A percentile compares a stretch with the other conserved stretches of the same genome.
phyloP scores from a whole-genome alignment of 2,888 invertebrate genomes.

The Ditylenchus weischeri region DNA sequence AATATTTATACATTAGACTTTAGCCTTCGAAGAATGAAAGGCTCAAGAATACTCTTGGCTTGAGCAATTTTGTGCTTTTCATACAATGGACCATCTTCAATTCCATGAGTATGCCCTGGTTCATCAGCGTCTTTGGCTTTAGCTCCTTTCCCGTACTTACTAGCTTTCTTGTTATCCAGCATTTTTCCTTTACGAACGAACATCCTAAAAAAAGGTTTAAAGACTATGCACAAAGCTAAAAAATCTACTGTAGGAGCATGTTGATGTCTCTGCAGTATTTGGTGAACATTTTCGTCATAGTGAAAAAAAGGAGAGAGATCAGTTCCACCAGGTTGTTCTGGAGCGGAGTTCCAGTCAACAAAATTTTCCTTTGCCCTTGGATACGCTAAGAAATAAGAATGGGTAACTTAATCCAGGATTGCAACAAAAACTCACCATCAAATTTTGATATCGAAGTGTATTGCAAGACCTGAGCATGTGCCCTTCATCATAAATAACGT shows the following conservation, averaged over 20 bases:
- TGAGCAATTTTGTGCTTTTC: constrained; percentile 84
- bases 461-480: constrained; percentile 98
- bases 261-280: constrained; percentile 47
- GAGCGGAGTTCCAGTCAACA: constrained; percentile 89
- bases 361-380: constrained; percentile 64
- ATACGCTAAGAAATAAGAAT: constrained; percentile 46
- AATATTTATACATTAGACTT: constrained; percentile 67
- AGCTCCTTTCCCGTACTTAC: background rate
- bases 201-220: constrained; percentile 19
- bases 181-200: constrained; percentile 29
- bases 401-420: no score
- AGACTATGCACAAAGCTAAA: no score
- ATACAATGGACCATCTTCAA: constrained; percentile 65
- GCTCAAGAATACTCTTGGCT: constrained; percentile 91
- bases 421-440: constrained; percentile 60
- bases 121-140: background rate
- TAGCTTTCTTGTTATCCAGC: constrained; percentile 7
- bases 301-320: constrained; percentile 89
- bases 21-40: constrained; percentile 82
- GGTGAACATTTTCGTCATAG: constrained; percentile 86
- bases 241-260: constrained; percentile 35
- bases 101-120: constrained; percentile 9
- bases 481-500: constrained; percentile 88
- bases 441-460: constrained; percentile 68
- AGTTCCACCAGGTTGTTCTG: constrained; percentile 92